Evolutionary conservation across 2,797 vertebrate genomes (phyloP).

Genomic region (Gymnopithys bicolor): DNA sequence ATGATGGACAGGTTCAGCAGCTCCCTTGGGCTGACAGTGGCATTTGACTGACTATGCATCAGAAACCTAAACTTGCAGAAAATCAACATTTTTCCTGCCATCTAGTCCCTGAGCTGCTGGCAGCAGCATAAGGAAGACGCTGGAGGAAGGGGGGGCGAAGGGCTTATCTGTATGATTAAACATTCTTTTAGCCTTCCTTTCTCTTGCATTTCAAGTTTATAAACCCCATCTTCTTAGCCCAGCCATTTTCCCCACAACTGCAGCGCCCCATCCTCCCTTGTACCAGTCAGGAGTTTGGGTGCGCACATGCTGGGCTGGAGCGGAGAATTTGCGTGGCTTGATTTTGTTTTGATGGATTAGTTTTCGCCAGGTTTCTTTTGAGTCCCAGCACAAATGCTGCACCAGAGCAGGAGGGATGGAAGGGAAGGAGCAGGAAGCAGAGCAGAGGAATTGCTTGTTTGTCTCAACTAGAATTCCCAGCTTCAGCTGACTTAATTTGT

Average conservation of each 20-base stretch:
- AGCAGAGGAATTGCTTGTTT: not conserved
- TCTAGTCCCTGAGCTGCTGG: not conserved
- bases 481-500: not conserved
- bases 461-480: not conserved
- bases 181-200: not conserved
- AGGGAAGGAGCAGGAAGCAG: not conserved
- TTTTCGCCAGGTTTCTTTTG: not conserved
- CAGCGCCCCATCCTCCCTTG: fast-evolving
- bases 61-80: not conserved
- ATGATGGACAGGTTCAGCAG: not conserved
- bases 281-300: not conserved
- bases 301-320: not conserved
- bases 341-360: not conserved
- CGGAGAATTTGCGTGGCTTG: not conserved
- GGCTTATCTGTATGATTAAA: not conserved
- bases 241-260: not conserved
- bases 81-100: not conserved
- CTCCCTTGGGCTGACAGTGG: not conserved
- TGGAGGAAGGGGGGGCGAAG: not conserved
- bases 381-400: not conserved
- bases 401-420: not conserved
- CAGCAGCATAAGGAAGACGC: not conserved
- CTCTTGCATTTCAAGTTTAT: not conserved
- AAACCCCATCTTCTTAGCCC: not conserved
- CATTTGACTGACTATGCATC: not conserved